These are phyloP conservation scores for Xiphorhynchus erythropygius DNA, from an alignment of 2,797 vertebrate genomes.

Conservation along the genomic window DNA sequence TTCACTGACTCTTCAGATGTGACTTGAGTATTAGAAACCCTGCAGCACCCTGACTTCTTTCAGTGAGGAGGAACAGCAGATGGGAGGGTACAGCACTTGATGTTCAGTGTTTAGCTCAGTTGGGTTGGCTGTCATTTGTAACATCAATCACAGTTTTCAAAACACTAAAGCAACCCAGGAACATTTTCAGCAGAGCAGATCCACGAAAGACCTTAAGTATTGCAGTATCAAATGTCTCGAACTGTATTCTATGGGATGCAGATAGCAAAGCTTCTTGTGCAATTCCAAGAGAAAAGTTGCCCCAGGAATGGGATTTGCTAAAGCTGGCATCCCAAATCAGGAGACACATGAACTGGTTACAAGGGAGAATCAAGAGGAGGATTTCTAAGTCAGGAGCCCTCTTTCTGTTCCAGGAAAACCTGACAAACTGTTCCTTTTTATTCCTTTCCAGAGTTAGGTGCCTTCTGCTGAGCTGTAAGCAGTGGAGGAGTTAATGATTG, in stretches of 20 bases:
- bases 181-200: background rate
- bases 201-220: background rate
- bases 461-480: background rate
- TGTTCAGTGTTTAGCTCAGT: background rate
- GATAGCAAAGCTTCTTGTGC: background rate
- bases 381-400: background rate
- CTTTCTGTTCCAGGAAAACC: background rate
- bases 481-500: background rate
- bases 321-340: background rate
- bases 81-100: background rate
- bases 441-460: background rate
- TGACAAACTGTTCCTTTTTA: background rate
- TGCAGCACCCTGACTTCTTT: background rate
- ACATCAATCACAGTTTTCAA: background rate
- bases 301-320: background rate
- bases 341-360: background rate
- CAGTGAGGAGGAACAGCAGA: background rate
- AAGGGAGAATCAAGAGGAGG: background rate
- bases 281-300: background rate
- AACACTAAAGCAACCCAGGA: background rate
- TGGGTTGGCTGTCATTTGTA: background rate
- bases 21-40: background rate
- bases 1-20: background rate
- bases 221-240: background rate
- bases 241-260: background rate